Evolutionary conservation across 1,140 invertebrate genomes (phyloP).

Genomic region (Bradynema listronoti): DNA sequence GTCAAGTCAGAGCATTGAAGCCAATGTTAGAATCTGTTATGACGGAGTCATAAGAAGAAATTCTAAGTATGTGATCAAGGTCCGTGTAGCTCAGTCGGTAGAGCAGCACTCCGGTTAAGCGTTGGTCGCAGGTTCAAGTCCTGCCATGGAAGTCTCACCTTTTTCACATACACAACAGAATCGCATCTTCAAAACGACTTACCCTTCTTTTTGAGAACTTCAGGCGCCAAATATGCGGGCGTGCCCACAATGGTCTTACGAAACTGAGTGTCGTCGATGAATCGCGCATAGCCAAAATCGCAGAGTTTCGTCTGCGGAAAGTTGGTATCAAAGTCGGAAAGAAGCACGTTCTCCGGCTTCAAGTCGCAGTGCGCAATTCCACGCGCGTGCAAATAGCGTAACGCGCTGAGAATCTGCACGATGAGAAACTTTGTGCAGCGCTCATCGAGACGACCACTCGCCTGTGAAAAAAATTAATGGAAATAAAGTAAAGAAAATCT

Average conservation of each 20-base stretch:
- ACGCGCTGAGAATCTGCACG: conserved; percentile 78
- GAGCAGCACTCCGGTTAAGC: too few relatives aligned
- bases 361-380: conserved; percentile 67
- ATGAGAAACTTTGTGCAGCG: conserved; percentile 51
- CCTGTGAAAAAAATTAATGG: conserved; percentile 39
- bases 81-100: background rate
- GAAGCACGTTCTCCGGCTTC: conserved; percentile 69
- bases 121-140: too few relatives aligned
- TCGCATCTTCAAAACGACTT: background rate
- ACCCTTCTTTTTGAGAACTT: conserved; percentile 77
- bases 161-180: conserved; percentile 1
- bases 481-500: too few relatives aligned
- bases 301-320: conserved; percentile 71
- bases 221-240: conserved; percentile 76
- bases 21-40: too few relatives aligned
- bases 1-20: too few relatives aligned
- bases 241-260: conserved; percentile 77
- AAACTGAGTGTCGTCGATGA: conserved; percentile 97
- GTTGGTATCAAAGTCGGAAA: conserved; percentile 43
- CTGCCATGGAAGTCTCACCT: too few relatives aligned
- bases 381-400: conserved; percentile 93
- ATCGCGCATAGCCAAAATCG: conserved; percentile 96
- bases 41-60: conserved; percentile 3
- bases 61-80: background rate
- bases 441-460: conserved; percentile 44